phyloP scores from a whole-genome alignment of 2,797 vertebrate genomes.

The Limosa lapponica region DNA sequence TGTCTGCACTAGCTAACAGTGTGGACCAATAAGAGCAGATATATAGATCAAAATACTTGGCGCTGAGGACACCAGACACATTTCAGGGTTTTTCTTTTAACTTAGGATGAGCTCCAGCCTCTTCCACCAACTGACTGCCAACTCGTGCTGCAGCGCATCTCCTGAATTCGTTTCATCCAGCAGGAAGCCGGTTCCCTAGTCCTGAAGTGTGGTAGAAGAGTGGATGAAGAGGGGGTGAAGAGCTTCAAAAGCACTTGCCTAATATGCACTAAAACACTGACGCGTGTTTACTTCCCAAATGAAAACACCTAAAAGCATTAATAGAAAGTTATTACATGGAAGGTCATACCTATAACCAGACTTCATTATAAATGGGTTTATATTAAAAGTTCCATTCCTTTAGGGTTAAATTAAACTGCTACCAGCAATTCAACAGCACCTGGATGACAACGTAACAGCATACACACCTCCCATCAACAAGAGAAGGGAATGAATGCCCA shows the following conservation, averaged over 20 bases:
- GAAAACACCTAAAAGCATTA: background rate
- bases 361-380: background rate
- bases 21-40: background rate
- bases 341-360: background rate
- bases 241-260: background rate
- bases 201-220: background rate
- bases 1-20: background rate
- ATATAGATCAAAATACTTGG: background rate
- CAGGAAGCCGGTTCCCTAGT: background rate
- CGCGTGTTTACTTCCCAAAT: background rate
- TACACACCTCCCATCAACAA: background rate
- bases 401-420: background rate
- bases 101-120: background rate
- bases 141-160: background rate
- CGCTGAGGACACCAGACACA: background rate
- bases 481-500: background rate
- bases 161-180: background rate
- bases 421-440: background rate
- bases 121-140: background rate
- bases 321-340: background rate
- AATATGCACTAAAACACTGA: background rate
- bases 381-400: background rate
- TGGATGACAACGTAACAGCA: background rate
- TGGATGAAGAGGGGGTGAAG: background rate
- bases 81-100: background rate